These are phyloP conservation scores for Cinara cedri DNA, from an alignment of 2,888 invertebrate species.

Conservation along the genomic window DNA sequence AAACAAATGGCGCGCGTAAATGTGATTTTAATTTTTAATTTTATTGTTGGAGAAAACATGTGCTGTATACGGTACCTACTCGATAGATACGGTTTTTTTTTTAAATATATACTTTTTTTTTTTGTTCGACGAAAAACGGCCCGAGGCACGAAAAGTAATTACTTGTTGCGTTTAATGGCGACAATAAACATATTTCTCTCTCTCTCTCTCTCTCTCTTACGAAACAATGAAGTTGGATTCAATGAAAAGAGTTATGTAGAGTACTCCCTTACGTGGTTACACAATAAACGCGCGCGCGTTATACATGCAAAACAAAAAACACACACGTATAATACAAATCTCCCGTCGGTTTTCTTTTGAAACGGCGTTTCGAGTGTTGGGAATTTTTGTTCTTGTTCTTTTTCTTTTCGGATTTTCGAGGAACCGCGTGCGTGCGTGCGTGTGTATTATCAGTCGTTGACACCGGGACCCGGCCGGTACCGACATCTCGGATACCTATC, in stretches of 20 bases:
- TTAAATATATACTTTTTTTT: conserved; percentile 6
- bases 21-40: conserved; percentile 12
- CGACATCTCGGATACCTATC: not conserved
- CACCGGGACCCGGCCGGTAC: conserved; percentile 8
- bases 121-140: conserved; percentile 52
- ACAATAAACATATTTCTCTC: conserved; percentile 50
- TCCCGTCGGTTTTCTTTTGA: conserved; percentile 54
- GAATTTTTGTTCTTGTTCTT: conserved; percentile 21
- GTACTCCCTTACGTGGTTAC: conserved; percentile 52
- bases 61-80: not conserved
- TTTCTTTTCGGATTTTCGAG: conserved; percentile 17
- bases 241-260: conserved; percentile 53
- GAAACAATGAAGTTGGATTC: conserved; percentile 49
- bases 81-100: not conserved
- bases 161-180: conserved; percentile 49
- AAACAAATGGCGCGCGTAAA: not conserved
- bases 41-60: not conserved
- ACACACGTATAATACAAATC: conserved; percentile 45
- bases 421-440: conserved; percentile 10
- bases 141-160: conserved; percentile 50
- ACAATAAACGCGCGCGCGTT: conserved; percentile 36
- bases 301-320: conserved; percentile 47
- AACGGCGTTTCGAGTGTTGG: conserved; percentile 38
- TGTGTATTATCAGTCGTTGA: conserved; percentile 49
- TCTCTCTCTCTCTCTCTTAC: conserved; percentile 31